Percentiles rank a stretch among this genome's conserved stretches.
Conservation (phyloP, 2,888 invertebrate species). For the Geotrupes spiniger region DNA sequence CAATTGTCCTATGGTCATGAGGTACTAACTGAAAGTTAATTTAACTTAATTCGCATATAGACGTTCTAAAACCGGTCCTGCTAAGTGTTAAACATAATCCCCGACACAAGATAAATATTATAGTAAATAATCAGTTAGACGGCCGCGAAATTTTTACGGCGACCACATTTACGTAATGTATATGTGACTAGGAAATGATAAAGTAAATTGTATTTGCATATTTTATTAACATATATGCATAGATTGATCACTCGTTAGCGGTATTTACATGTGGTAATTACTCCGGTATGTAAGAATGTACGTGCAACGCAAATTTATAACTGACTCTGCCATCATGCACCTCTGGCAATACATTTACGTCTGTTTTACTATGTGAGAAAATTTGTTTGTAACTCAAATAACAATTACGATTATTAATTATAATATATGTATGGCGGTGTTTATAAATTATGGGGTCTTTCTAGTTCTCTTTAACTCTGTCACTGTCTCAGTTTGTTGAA, state of each 20-base stretch:
- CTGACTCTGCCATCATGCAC: not conserved
- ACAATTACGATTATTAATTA: slow-evolving; percentile 7
- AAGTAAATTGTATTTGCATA: slow-evolving; percentile 24
- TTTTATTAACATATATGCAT: slow-evolving; percentile 32
- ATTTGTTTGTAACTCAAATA: slow-evolving; percentile 8
- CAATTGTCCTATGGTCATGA: too few species aligned
- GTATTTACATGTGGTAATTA: slow-evolving; percentile 42
- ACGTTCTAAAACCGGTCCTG: too few species aligned
- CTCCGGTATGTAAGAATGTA: slow-evolving; percentile 25
- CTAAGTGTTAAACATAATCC: too few species aligned
- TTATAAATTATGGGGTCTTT: not conserved
- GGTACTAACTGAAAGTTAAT: too few species aligned
- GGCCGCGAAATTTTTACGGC: not conserved
- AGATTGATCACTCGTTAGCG: slow-evolving; percentile 38
- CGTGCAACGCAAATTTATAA: slow-evolving; percentile 16
- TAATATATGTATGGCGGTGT: not conserved
- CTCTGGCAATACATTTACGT: slow-evolving; percentile 7
- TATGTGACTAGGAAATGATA: slow-evolving; percentile 25
- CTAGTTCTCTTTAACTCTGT: not conserved
- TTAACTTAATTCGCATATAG: too few species aligned
- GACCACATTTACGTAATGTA: not conserved
- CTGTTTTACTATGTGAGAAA: slow-evolving; percentile 9
- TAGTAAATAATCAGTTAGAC: slow-evolving; percentile 3
- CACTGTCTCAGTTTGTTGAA: too few species aligned
- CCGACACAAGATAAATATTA: slow-evolving; percentile 1